Evolutionary conservation across 2,797 vertebrate genomes (phyloP), one percentile per base, ranked within the genome.

Genomic region (Oreochromis mossambicus): DNA sequence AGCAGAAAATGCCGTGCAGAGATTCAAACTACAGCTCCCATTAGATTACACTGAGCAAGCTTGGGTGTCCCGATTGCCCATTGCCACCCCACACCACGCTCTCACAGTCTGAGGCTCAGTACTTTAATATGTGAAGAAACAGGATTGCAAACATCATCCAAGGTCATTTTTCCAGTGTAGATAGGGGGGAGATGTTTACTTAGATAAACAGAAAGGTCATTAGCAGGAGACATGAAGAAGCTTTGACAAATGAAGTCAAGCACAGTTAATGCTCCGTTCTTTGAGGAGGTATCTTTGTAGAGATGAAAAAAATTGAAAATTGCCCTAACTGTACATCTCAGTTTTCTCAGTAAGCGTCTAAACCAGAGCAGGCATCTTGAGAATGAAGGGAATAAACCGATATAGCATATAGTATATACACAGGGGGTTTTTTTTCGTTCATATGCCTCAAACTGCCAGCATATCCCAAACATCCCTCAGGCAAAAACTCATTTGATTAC

Each of bases 171-270:
- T 83, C 41, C 83, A 83, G 82, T 56, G 73, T 66, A 82, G 77
- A 82, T 66, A 52, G 55, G 83, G 88, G 84, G 78, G 79, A 89
- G 89, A 93, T 87, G 84, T 93, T 93, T 93, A 84, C 89, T 93
- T 92, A 93, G 92, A 92, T 90, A 93, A 95, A 93, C 87, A 84
- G 92, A 92, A 92, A 95, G 94, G 92, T 95, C 93, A 92, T 94
- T 94, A 94, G 88, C 63, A 56, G 56, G 83, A 93, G 90, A 93
- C 78, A 81, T 75, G 87, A 88, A 94, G 84, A 88, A 88, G 86
- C 84, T 91, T 87, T 89, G 94, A 95, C 94, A 94, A 95, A 95
- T 92, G 81, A 91, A 95, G 94, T 93, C 91, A 90, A 90, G 91
- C 82, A 86, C 89, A 86, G 83, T 95, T 93, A 94, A 89, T 84